These are phyloP conservation scores for Apodemia hepburni DNA, from an alignment of 2,888 invertebrate species.

Conservation along the genomic window DNA sequence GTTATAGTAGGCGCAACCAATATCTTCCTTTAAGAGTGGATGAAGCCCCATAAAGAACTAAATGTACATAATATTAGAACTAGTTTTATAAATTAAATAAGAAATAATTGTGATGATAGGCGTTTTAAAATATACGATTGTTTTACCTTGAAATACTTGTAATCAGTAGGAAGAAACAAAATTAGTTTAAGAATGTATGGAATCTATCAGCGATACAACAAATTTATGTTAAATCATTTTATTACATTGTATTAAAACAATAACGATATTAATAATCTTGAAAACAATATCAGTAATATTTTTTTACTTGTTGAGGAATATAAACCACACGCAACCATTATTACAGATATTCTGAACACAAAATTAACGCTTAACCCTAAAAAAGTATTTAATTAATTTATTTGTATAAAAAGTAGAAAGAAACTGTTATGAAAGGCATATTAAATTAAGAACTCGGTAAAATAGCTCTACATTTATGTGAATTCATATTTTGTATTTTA, in stretches of 20 bases:
- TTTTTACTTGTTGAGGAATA: not conserved
- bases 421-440: not conserved
- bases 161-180: not conserved
- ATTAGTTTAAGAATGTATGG: not conserved
- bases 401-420: not conserved
- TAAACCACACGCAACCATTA: not conserved
- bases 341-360: not conserved
- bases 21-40: constrained; percentile 69
- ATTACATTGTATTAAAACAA: too few species aligned
- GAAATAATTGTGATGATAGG: constrained; percentile 13
- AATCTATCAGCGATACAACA: not conserved
- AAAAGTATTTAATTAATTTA: not conserved
- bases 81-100: constrained; percentile 36
- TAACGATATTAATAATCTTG: not conserved
- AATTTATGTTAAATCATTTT: too few species aligned
- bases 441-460: not conserved
- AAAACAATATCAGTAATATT: not conserved
- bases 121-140: not conserved
- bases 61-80: constrained; percentile 59
- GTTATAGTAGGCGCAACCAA: constrained; percentile 54
- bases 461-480: not conserved
- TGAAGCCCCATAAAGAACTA: constrained; percentile 61
- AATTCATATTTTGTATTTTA: not conserved
- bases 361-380: not conserved
- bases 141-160: not conserved